Evolutionary conservation across 1,140 invertebrate genomes (phyloP), one percentile per base, ranked within the genome.

Genomic region (Macrotrachela quadricornifera): DNA sequence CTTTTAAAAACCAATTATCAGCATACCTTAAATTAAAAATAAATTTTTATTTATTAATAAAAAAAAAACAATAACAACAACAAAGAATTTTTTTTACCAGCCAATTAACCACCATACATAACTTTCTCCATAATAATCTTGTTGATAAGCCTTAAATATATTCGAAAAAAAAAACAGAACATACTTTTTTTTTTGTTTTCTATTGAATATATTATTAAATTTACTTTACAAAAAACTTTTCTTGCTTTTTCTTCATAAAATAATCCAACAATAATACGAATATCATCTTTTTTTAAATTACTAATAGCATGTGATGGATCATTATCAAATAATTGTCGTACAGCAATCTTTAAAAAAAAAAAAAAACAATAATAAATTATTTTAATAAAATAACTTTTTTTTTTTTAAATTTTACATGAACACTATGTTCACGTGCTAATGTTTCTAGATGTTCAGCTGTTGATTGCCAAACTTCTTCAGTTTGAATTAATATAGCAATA

Each of bases 51-150:
- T n/a, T n/a, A n/a, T n/a, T n/a, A n/a, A n/a, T 2, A 30, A 8
- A 30, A 30, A 30, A 30, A 30, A 30, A 4, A 4, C 21, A 30
- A 30, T 30, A 30, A n/a, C n/a, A n/a, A n/a, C n/a, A n/a, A n/a
- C n/a, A n/a, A n/a, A n/a, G n/a, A n/a, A n/a, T n/a, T n/a, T n/a
- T n/a, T n/a, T 8, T 30, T 30, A 30, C 92, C 92, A 97, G 43
- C 87, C 92, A 62, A 99, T 96, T 68, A 97, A 91, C 67, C 96
- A 94, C 92, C 92, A 99, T 0, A 97, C 91, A 71, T 95, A 88
- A 30, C 40, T 83, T 83, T 61, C 85, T 84, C 3, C 91, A 92
- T 64, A 87, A 96, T 1, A 99, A 72, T 46, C 81, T 92, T 83
- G 61, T 87, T 87, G 69, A 88, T 96, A 10, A 71, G 74, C 71